Conservation (phyloP, 2,888 invertebrate species). For the Aplocera efformata region DNA sequence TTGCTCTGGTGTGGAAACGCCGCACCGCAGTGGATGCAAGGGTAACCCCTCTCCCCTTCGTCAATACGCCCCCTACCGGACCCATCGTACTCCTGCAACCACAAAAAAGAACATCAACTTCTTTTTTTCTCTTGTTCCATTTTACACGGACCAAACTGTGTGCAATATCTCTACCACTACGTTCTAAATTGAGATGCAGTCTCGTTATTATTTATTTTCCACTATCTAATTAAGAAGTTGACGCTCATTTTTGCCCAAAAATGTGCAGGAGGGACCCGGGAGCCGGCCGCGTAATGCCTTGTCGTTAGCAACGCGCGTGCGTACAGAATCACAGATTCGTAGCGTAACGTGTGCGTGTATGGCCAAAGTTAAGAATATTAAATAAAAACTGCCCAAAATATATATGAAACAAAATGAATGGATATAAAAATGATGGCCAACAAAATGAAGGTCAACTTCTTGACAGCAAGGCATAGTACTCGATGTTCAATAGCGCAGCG, state of each 20-base stretch:
- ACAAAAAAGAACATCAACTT: conserved; percentile 93
- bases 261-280: conserved; percentile 79
- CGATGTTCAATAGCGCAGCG: conserved; percentile 74
- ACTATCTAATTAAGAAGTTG: conserved; percentile 87
- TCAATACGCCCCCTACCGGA: conserved; percentile 79
- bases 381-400: conserved; percentile 73
- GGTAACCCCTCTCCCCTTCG: conserved; percentile 82
- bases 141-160: conserved; percentile 67
- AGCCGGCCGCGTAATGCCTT: conserved; percentile 73
- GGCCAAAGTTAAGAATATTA: conserved; percentile 71
- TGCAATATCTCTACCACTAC: conserved; percentile 77
- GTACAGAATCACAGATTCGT: conserved; percentile 63
- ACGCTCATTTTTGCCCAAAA: conserved; percentile 91
- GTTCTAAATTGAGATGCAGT: conserved; percentile 78
- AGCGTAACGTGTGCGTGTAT: conserved; percentile 62
- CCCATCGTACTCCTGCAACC: conserved; percentile 95
- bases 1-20: conserved; percentile 95
- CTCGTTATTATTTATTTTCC: conserved; percentile 62
- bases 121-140: conserved; percentile 83
- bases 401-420: conserved; percentile 77
- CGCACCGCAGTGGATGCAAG: conserved; percentile 94
- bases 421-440: conserved; percentile 90
- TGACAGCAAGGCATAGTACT: conserved; percentile 85
- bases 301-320: conserved; percentile 72
- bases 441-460: conserved; percentile 98